These are phyloP conservation scores for Rhodinocichla rosea DNA, from an alignment of 2,113 vertebrate genomes.

Conservation along the genomic window DNA sequence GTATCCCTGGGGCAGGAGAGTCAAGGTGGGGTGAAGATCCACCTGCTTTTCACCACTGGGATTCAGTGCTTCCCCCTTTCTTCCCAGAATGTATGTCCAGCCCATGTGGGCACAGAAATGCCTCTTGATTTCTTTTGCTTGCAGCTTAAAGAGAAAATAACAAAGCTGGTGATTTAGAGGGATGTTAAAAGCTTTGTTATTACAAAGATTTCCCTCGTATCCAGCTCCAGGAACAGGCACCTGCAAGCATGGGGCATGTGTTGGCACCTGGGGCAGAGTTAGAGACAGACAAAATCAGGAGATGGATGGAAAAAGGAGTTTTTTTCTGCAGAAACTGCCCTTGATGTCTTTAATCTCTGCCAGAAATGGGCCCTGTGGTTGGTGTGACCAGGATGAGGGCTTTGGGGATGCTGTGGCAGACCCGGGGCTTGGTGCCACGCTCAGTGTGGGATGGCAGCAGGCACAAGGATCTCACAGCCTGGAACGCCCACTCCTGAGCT, in stretches of 20 bases:
- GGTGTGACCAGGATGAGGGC: not conserved
- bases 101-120: not conserved
- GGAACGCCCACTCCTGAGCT: not conserved
- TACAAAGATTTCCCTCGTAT: not conserved
- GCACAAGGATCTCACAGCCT: not conserved
- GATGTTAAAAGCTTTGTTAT: not conserved
- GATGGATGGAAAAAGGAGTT: not conserved
- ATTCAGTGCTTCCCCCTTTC: not conserved
- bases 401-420: not conserved
- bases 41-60: fast-evolving
- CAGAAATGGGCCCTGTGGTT: not conserved
- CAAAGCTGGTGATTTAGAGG: not conserved
- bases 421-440: not conserved
- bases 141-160: not conserved
- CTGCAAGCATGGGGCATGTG: not conserved
- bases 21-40: not conserved
- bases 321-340: not conserved
- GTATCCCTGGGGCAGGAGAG: fast-evolving
- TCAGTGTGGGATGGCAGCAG: not conserved
- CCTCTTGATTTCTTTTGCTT: not conserved
- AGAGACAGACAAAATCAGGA: not conserved
- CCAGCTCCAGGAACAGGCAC: not conserved
- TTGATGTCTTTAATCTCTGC: not conserved
- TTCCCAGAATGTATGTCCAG: not conserved
- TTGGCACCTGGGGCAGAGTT: not conserved